Evolutionary conservation across 2,113 vertebrate species (phyloP), one percentile per base, ranked within the genome.

Genomic region (Nycticryphes semicollaris): DNA sequence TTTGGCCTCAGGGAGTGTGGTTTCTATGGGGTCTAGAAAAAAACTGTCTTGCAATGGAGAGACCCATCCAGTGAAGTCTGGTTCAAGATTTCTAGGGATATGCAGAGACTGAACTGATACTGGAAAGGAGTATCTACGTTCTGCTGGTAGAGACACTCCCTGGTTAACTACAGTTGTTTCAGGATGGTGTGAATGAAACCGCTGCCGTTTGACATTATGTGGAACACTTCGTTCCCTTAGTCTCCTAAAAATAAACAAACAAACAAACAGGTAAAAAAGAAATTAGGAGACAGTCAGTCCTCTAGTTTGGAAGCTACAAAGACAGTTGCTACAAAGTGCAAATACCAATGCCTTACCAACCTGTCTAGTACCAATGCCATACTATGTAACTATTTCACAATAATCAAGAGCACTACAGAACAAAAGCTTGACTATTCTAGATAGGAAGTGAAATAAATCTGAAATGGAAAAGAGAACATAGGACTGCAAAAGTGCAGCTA

Each of bases 141-240:
- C 59, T 27, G 17, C 60, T 39, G 35, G 35, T 39, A 39, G 27
- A 62, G 60, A 35, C 60, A 39, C 60, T 62, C 35, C 35, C 17
- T 27, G 60, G 60, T 39, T 62, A 62, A 39, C 35, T 39, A 27
- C 10, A 87, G 93, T 67, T 88, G 89, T 69, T 48, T 98, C 96
- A 74, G 89, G 95, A 70, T 73, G 54, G 8, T 76, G 91, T 39
- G 98, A 98, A 79, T 98, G 95, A 82, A 98, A 97, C 37, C 99
- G 97, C 69, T 98, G 98, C 12, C 98, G 98, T 97, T 99, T 99
- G 78, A 96, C 80, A 54, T 96, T 94, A 81, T 95, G 69, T 60
- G 97, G 73, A 97, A 87, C 18, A 51, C 47, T 96, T 86, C 97
- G 93, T 39, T 98, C 98, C 31, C 97, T 97, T 79, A 91, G 97